phyloP scores from a whole-genome alignment of 35 echinoderm and acorn worm species.

The Ptychodera flava region DNA sequence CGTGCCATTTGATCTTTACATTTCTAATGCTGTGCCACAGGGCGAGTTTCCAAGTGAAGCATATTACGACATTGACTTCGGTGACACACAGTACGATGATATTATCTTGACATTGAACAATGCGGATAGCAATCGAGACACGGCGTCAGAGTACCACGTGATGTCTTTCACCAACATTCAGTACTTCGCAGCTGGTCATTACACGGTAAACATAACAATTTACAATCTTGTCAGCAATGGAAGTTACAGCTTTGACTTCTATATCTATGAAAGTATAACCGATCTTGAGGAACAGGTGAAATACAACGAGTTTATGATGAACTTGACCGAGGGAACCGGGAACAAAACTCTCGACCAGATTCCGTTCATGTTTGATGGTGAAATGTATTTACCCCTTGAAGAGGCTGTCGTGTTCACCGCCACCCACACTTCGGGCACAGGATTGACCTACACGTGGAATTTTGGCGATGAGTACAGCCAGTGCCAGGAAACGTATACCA shows the following conservation, averaged over 20 bases:
- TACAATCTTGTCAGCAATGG: not conserved
- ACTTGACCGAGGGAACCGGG: not conserved
- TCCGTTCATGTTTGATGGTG: not conserved
- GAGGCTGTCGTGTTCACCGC: not conserved
- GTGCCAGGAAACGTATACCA: no score
- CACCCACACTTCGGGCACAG: not conserved
- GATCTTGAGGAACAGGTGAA: not conserved
- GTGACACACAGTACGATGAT: not conserved
- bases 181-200: not conserved
- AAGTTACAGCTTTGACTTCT: not conserved
- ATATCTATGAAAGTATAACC: not conserved
- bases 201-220: not conserved
- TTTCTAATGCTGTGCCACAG: not conserved
- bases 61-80: not conserved
- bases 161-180: not conserved
- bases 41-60: not conserved
- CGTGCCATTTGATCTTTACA: not conserved
- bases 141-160: not conserved
- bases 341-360: not conserved
- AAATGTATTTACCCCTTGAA: constrained; percentile 1
- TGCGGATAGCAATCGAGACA: not conserved
- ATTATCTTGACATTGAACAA: not conserved
- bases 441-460: not conserved
- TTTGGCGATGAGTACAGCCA: not conserved
- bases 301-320: not conserved